phyloP scores from a whole-genome alignment of 2,888 invertebrate genomes.

The Drosophila neonasuta region DNA sequence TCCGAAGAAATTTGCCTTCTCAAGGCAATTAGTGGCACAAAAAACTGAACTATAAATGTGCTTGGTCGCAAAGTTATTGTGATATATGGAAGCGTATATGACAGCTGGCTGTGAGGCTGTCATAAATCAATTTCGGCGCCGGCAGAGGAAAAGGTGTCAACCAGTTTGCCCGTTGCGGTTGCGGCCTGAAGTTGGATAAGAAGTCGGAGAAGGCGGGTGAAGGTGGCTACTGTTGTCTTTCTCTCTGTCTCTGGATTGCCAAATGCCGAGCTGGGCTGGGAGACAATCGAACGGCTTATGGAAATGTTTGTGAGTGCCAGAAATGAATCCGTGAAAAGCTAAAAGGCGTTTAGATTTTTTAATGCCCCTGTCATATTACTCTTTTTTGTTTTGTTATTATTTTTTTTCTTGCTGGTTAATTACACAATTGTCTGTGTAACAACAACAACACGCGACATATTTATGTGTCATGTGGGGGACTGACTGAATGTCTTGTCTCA shows the following conservation, averaged over 20 bases:
- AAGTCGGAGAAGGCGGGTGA: background rate
- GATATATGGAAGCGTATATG: constrained; percentile 46
- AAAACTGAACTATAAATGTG: constrained; percentile 23
- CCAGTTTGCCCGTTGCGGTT: constrained; percentile 37
- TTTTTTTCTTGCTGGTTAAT: constrained; percentile 53
- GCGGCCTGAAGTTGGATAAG: background rate
- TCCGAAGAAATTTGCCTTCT: constrained; percentile 29
- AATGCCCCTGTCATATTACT: constrained; percentile 32
- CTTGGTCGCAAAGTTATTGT: constrained; percentile 23
- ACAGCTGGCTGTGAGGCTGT: constrained; percentile 42
- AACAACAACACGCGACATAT: constrained; percentile 44
- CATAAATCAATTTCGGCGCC: constrained; percentile 63
- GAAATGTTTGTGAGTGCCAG: constrained; percentile 36
- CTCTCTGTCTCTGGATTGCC: constrained; percentile 35
- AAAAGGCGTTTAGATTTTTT: constrained; percentile 56
- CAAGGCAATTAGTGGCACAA: constrained; percentile 40
- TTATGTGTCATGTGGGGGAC: constrained; percentile 47
- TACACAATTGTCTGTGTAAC: constrained; percentile 72
- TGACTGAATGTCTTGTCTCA: background rate
- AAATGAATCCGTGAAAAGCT: constrained; percentile 48
- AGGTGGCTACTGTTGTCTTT: constrained; percentile 1
- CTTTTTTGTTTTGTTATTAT: constrained; percentile 25
- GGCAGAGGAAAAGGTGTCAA: constrained; percentile 47
- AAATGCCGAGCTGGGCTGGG: constrained; percentile 20
- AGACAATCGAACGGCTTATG: constrained; percentile 51